Evolutionary conservation across 1,140 invertebrate genomes (phyloP), one percentile per base, ranked within the genome.

Genomic region (Araneus ventricosus): DNA sequence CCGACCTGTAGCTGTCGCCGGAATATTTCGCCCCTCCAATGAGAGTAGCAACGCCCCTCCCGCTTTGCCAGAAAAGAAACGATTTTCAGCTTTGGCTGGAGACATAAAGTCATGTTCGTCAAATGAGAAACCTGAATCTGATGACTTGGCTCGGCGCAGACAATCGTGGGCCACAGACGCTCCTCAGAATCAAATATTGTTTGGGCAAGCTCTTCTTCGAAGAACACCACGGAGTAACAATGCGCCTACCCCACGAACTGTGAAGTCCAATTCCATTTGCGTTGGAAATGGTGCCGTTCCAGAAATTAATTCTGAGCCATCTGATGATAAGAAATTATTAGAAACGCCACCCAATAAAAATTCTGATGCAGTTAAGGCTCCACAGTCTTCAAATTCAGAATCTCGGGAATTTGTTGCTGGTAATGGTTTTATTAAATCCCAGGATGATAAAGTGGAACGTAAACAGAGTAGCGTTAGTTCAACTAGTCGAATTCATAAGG

Each of bases 1-100:
- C 7, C 91, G 91, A 30, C 91, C 91, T 39, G 91, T 92, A n/a
- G 91, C 91, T 5, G 91, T 92, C 67, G 91, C 91, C 20, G 91
- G 84, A 30, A 92, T 92, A 70, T 92, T 92, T 59, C 41, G 84
- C 27, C 91, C 91, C 27, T 30, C 45, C 10, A 41, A 87, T 20
- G 91, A 92, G 5, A 17, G 30, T 14, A 37, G 22, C 57, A 63
- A 22, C 22, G 39, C 75, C 30, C 91, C 91, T 5, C 91, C 91
- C 20, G 84, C 84, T 37, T 79, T 92, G 52, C 91, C 91, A 7
- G 91, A 92, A 57, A 92, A 92, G 27, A 39, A 61, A 10, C 84
- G 91, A 22, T 92, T 92, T 30, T 92, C 91, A 39, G 59, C 84
- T 41, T 34, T 92, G 34, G 17, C 30, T 27, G 91, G 91, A 22